Conservation (phyloP, 2,888 invertebrate genomes). For the Standfussiana lucernea region DNA sequence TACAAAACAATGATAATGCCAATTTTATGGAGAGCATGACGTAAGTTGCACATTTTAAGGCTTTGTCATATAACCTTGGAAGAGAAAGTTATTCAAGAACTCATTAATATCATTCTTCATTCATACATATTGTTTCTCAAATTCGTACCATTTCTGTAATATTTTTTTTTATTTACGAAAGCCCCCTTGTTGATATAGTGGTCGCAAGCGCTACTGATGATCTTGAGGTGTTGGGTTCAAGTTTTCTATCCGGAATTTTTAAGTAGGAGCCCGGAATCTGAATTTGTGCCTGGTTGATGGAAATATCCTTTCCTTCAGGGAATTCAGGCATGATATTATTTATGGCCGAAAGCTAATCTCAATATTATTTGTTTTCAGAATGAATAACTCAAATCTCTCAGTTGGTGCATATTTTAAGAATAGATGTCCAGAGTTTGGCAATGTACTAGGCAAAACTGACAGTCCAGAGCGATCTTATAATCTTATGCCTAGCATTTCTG, state of each 20-base stretch:
- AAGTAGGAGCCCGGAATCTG: not conserved
- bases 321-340: not conserved
- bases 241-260: not conserved
- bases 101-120: not conserved
- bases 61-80: not conserved
- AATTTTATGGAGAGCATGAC: constrained; percentile 76
- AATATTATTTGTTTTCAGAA: constrained; percentile 70
- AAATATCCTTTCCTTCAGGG: not conserved
- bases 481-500: constrained; percentile 79
- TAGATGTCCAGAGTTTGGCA: constrained; percentile 81
- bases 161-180: not conserved
- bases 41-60: constrained; percentile 68
- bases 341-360: not conserved
- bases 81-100: not conserved
- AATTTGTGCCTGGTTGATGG: not conserved
- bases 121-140: not conserved
- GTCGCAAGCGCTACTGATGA: not conserved
- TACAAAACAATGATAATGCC: constrained; percentile 71
- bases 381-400: constrained; percentile 80
- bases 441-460: constrained; percentile 78
- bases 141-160: not conserved
- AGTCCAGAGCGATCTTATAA: constrained; percentile 80
- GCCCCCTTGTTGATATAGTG: not conserved
- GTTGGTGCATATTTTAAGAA: constrained; percentile 85
- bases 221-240: not conserved